Percentiles rank a stretch among this genome's conserved stretches.
Conservation (phyloP, 2,888 invertebrate genomes). For the Dasypolia templi region DNA sequence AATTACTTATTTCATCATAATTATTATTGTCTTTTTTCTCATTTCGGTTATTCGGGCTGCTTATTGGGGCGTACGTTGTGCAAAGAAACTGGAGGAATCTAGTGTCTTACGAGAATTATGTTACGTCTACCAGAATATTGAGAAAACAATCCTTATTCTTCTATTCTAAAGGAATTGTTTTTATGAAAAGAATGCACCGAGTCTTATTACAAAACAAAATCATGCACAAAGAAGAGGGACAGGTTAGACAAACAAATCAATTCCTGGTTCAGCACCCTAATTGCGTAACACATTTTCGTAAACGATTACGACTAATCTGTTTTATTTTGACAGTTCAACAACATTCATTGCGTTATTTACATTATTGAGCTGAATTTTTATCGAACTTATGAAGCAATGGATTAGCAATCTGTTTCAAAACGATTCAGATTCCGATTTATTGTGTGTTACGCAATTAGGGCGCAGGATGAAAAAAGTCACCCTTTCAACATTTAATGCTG, state of each 20-base stretch:
- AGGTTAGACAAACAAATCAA: background rate
- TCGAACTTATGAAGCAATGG: too few species aligned
- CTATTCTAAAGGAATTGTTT: background rate
- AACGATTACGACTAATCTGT: too few species aligned
- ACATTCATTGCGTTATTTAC: too few species aligned
- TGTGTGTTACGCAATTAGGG: too few species aligned
- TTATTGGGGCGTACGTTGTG: slow-evolving; percentile 32
- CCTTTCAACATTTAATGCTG: background rate
- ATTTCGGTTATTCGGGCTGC: slow-evolving; percentile 27
- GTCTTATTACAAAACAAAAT: background rate
- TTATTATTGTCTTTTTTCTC: slow-evolving; percentile 32
- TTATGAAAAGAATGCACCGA: background rate
- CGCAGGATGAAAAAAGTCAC: background rate
- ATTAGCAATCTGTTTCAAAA: too few species aligned
- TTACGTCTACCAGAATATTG: background rate
- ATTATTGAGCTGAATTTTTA: too few species aligned
- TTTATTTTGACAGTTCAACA: too few species aligned
- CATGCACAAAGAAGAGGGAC: too few species aligned
- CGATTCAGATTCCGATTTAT: too few species aligned
- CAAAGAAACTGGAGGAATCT: slow-evolving; percentile 26
- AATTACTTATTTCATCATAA: slow-evolving; percentile 52
- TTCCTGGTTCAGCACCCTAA: background rate
- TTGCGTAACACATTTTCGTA: too few species aligned
- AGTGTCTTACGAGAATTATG: background rate
- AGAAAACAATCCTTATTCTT: background rate